phyloP scores from a whole-genome alignment of 2,888 invertebrate species.

The Cantharis lateralis region DNA sequence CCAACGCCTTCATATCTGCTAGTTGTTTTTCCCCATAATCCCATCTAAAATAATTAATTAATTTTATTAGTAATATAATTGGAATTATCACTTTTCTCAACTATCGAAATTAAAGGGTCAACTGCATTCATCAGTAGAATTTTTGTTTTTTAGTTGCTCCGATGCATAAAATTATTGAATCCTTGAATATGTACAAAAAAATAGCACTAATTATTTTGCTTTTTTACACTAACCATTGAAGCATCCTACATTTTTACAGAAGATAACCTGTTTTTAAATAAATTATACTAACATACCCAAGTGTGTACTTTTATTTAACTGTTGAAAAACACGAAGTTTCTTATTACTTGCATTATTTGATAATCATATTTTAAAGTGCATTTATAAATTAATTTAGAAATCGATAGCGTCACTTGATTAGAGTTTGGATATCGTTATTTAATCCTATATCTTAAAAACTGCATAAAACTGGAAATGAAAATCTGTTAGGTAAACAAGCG shows the following conservation, averaged over 20 bases:
- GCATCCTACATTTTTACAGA: neutral
- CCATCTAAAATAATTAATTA: too few species aligned
- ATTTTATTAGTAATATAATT: too few species aligned
- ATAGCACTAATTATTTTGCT: neutral
- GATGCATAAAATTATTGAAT: neutral
- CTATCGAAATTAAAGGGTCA: too few species aligned
- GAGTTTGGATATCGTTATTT: neutral
- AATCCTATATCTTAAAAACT: neutral
- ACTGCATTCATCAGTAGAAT: too few species aligned
- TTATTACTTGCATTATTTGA: neutral
- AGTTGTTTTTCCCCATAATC: too few species aligned
- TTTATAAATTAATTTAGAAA: neutral
- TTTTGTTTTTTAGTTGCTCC: too few species aligned
- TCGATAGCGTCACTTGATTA: neutral
- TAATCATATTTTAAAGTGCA: neutral
- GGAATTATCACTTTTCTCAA: too few species aligned
- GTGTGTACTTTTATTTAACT: neutral
- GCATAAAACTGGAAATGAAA: neutral
- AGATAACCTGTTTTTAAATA: slow-evolving; percentile 9
- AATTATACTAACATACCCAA: neutral
- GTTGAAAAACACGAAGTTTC: neutral
- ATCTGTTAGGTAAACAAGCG: neutral
- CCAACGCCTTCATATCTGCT: too few species aligned
- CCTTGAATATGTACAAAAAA: neutral
- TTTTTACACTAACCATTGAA: neutral